phyloP scores from a whole-genome alignment of 2,888 invertebrate genomes.

The Morpho achilles region DNA sequence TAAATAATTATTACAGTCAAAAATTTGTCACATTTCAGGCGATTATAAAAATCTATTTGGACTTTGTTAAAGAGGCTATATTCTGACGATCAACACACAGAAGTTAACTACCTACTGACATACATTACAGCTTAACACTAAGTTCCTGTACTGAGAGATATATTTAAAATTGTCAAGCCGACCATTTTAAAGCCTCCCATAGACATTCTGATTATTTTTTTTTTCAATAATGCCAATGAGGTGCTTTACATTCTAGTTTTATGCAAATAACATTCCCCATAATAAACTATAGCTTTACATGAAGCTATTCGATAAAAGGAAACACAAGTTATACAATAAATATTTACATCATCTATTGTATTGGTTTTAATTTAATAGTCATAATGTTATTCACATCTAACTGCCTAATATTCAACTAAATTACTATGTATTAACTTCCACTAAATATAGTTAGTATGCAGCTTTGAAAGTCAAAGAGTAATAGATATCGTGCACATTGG shows the following conservation, averaged over 20 bases:
- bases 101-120: slow-evolving; percentile 61
- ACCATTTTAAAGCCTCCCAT: slow-evolving; percentile 24
- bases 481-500: neutral
- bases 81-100: slow-evolving; percentile 44
- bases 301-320: slow-evolving; percentile 10
- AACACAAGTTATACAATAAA: slow-evolving; percentile 16
- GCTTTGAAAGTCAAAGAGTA: neutral
- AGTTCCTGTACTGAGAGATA: slow-evolving; percentile 78
- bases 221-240: slow-evolving; percentile 15
- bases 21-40: too few relatives aligned
- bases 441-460: slow-evolving; percentile 5
- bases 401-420: slow-evolving; percentile 13
- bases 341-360: slow-evolving; percentile 24
- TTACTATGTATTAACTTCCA: slow-evolving; percentile 12
- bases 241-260: slow-evolving; percentile 14
- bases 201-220: slow-evolving; percentile 11
- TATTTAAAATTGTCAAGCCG: slow-evolving; percentile 62
- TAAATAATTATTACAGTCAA: too few relatives aligned
- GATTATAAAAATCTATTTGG: neutral
- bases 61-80: neutral
- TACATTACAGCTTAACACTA: slow-evolving; percentile 65
- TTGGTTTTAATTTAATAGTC: neutral
- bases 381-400: slow-evolving; percentile 22
- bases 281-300: slow-evolving; percentile 16
- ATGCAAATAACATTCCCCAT: slow-evolving; percentile 21